Evolutionary conservation across 2,797 vertebrate species (phyloP).

Genomic region (Eleutherodactylus coqui): DNA sequence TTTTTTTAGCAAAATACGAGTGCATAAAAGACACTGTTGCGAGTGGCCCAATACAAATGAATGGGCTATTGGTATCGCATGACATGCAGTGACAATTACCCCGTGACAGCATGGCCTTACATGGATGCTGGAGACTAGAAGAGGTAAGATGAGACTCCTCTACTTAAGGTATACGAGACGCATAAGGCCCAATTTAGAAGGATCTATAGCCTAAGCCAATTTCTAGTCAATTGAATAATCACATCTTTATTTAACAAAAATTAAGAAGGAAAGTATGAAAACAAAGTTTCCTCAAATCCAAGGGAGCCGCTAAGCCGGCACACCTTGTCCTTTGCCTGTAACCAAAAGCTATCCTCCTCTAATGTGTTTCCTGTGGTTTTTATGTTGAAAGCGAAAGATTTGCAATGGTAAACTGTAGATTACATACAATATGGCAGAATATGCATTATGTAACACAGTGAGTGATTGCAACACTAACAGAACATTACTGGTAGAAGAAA

Average conservation of each 20-base stretch:
- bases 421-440: not conserved
- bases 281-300: not conserved
- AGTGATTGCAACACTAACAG: not conserved
- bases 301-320: not conserved
- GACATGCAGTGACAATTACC: too few relatives aligned
- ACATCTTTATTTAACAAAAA: not conserved
- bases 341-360: not conserved
- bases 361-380: conserved; percentile 46
- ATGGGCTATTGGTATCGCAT: too few relatives aligned
- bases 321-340: not conserved
- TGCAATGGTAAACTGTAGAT: conserved; percentile 13
- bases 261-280: not conserved
- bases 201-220: not conserved
- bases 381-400: conserved; percentile 43
- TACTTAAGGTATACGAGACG: not conserved
- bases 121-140: not conserved
- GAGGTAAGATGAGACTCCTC: not conserved
- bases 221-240: not conserved
- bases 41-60: too few relatives aligned
- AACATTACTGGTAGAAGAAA: not conserved
- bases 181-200: not conserved
- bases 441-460: conserved; percentile 21
- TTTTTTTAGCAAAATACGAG: too few relatives aligned
- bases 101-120: too few relatives aligned
- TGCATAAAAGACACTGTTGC: too few relatives aligned